phyloP scores from a whole-genome alignment of 2,888 invertebrate genomes.

The Ennomos fuscantarius region DNA sequence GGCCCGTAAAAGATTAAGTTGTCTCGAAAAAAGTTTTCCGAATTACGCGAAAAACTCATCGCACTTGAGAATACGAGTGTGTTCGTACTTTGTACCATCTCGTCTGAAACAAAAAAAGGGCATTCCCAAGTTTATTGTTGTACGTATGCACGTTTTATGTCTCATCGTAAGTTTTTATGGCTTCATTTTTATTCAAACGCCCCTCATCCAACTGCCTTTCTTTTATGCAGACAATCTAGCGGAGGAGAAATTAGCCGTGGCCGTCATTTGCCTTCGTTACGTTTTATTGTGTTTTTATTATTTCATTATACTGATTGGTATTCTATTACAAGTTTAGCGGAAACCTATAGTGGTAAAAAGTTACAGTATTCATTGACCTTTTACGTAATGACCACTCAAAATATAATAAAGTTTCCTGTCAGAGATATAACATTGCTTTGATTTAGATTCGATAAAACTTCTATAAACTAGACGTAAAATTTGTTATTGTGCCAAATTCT shows the following conservation, averaged over 20 bases:
- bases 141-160: constrained; percentile 47
- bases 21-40: constrained; percentile 29
- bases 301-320: constrained; percentile 22
- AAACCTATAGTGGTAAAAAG: too few relatives aligned
- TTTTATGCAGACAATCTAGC: constrained; percentile 33
- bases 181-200: constrained; percentile 47
- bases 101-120: constrained; percentile 34
- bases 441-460: too few relatives aligned
- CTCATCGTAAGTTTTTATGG: constrained; percentile 52
- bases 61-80: constrained; percentile 28
- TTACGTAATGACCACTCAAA: too few relatives aligned
- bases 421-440: too few relatives aligned
- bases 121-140: constrained; percentile 44
- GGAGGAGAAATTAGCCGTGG: constrained; percentile 33
- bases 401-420: too few relatives aligned
- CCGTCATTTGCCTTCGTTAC: constrained; percentile 28
- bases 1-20: constrained; percentile 34
- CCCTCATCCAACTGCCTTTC: constrained; percentile 30
- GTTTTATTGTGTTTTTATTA: constrained; percentile 29
- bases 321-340: constrained; percentile 4
- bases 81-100: constrained; percentile 19
- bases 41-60: constrained; percentile 37
- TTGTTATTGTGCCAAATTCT: too few relatives aligned
- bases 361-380: too few relatives aligned
- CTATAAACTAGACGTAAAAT: too few relatives aligned